These are phyloP conservation scores for Alces alces DNA, from an alignment of 2,113 vertebrate species.

Conservation along the genomic window DNA sequence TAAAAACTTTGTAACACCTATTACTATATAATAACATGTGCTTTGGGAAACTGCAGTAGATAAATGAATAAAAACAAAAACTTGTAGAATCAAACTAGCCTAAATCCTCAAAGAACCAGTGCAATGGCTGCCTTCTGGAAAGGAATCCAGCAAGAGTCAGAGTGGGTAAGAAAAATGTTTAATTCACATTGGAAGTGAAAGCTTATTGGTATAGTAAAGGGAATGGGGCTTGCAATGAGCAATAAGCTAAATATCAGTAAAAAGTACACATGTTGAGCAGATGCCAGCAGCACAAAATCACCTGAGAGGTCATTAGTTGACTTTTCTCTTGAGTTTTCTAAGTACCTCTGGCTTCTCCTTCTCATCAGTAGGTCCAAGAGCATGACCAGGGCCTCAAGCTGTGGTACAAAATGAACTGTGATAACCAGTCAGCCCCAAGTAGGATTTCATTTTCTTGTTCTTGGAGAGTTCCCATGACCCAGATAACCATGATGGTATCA, in stretches of 20 bases:
- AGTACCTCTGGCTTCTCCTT: neutral
- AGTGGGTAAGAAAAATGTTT: neutral
- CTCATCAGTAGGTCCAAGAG: neutral
- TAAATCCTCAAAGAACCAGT: slow-evolving; percentile 14
- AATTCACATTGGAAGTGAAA: neutral
- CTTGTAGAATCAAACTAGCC: neutral
- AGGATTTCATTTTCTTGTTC: slow-evolving; percentile 14
- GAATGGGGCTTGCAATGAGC: neutral
- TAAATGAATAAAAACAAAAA: slow-evolving; percentile 17
- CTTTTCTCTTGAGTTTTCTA: slow-evolving; percentile 33
- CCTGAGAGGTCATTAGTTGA: neutral
- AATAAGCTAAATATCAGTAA: slow-evolving; percentile 11
- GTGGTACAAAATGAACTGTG: neutral
- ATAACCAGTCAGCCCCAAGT: neutral
- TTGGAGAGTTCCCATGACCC: neutral
- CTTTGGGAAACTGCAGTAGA: neutral
- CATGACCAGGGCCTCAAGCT: neutral
- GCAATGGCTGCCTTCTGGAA: neutral
- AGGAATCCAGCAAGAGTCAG: slow-evolving; percentile 8
- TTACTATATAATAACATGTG: neutral
- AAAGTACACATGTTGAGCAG: neutral
- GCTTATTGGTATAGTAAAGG: neutral
- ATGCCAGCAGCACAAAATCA: neutral
- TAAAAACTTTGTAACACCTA: neutral
- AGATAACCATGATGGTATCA: neutral